phyloP scores from a whole-genome alignment of 2,113 vertebrate species.

The Ameiurus melas region DNA sequence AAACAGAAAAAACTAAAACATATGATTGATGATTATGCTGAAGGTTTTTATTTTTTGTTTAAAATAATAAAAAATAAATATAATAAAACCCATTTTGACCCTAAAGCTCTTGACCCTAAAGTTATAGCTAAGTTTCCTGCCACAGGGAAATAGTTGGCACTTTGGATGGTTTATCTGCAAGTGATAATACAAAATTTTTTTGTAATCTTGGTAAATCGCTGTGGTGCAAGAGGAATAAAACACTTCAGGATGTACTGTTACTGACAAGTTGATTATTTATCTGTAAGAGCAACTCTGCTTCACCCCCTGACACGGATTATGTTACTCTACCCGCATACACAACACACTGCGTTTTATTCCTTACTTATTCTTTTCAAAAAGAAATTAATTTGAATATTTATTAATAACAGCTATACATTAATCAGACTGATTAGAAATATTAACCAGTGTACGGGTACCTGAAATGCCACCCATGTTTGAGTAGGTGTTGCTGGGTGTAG shows the following conservation, averaged over 20 bases:
- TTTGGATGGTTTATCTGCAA: not conserved
- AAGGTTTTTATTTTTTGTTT: too few relatives aligned
- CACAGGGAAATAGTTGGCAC: not conserved
- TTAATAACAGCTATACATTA: not conserved
- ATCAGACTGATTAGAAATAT: not conserved
- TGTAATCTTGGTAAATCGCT: too few relatives aligned
- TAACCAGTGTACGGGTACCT: slow-evolving; percentile 67
- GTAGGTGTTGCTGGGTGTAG: slow-evolving; percentile 76
- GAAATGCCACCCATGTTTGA: slow-evolving; percentile 74
- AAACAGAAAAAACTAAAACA: not conserved
- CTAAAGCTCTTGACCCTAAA: too few relatives aligned
- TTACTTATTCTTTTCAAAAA: not conserved
- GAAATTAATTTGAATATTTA: not conserved
- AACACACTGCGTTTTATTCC: not conserved
- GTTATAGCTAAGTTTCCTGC: not conserved
- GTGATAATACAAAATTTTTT: not conserved
- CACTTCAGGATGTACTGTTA: too few relatives aligned
- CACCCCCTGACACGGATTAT: too few relatives aligned
- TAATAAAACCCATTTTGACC: too few relatives aligned
- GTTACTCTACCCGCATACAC: too few relatives aligned
- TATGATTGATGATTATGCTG: not conserved
- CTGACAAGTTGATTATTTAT: too few relatives aligned
- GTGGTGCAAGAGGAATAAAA: too few relatives aligned
- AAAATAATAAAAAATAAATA: too few relatives aligned
- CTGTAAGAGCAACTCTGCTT: not conserved